These are phyloP conservation scores for Hafferia zeledoni DNA, from an alignment of 2,797 vertebrate species.

Conservation along the genomic window DNA sequence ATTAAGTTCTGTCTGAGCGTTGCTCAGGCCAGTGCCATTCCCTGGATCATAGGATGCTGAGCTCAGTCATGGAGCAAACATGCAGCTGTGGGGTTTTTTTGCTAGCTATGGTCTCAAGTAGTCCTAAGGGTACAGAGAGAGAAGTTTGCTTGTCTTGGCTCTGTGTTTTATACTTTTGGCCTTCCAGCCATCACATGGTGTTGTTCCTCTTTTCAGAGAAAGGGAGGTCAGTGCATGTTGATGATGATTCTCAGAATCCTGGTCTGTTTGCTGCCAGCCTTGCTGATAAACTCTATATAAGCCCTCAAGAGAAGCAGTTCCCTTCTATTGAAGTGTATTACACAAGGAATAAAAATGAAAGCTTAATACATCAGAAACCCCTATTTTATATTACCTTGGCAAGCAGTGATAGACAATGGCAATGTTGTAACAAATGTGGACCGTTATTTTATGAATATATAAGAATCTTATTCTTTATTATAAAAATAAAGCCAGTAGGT, in stretches of 20 bases:
- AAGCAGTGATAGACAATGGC: not conserved
- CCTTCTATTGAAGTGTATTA: not conserved
- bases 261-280: not conserved
- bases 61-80: not conserved
- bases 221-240: not conserved
- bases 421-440: not conserved
- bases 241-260: not conserved
- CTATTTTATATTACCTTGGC: not conserved
- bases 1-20: not conserved
- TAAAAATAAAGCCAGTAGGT: not conserved
- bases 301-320: not conserved
- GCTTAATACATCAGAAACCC: not conserved
- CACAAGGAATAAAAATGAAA: not conserved
- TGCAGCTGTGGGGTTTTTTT: fast-evolving
- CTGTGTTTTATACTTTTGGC: not conserved
- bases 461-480: not conserved
- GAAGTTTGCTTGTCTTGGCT: not conserved
- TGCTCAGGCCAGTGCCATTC: not conserved
- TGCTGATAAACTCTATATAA: not conserved
- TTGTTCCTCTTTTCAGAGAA: not conserved
- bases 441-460: not conserved
- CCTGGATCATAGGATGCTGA: not conserved
- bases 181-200: not conserved
- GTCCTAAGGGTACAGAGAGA: not conserved
- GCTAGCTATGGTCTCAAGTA: not conserved